Base-by-base conservation (phyloP, 2,797 vertebrate genomes). In the Epinephelus malabaricus region DNA sequence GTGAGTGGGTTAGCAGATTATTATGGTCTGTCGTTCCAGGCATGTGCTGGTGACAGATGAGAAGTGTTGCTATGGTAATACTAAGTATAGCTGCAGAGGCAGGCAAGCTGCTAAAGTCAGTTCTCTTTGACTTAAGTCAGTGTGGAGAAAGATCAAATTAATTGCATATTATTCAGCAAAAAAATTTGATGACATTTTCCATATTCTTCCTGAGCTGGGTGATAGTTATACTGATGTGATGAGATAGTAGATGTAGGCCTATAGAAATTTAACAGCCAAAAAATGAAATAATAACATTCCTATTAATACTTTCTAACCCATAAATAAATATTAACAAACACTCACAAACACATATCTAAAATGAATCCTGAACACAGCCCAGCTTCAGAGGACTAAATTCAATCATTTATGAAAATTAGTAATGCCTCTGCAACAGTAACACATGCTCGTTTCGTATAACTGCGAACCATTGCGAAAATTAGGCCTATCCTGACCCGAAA, bases 1-100 rank as follows among this genome's bases (percentile, higher is more conserved):
- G 82, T 84, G 89, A 91, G 86, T 92, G 86, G 88, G 91, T 76
- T 81, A 19, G 69, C 27, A 45, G 64, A 82, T 78, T 90, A 90
- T 90, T 89, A 87, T 90, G 87, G 87, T 89, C 87, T 89, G 85
- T 86, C 5, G 6, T 86, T 82, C 53, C 43, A 76, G 67, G 82
- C 91, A 90, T 89, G 90, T 90, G 91, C 60, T 67, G 58, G 75
- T 86, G 88, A 90, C 89, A 91, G 86, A 73, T 38, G 45, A 79
- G 54, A 70, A 76, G 18, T 17, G 82, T 91, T 91, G 81, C 86
- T 50, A 86, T 85, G 85, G 92, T 43, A 91, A 92, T 77, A 61
- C 71, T 75, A 79, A 81, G 67, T 80, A 79, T 81, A 89, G 79
- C 84, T 78, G 67, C 81, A 82, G 78, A 88, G 68, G 73, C 51